phyloP scores from a whole-genome alignment of 2,888 invertebrate species.

The Abscondita cerata region DNA sequence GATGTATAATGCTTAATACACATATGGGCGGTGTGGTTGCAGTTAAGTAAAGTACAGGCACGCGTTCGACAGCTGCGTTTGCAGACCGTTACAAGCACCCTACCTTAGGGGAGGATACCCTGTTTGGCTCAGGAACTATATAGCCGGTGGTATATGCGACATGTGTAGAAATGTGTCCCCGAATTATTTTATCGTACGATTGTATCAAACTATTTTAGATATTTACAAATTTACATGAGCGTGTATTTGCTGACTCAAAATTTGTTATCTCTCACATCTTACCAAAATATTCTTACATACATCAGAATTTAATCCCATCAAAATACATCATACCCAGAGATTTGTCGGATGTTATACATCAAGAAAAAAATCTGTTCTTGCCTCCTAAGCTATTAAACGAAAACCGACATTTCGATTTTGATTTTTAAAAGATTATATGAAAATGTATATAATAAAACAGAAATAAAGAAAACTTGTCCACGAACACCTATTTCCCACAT shows the following conservation, averaged over 20 bases:
- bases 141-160: slow-evolving; percentile 34
- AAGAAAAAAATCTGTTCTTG: too few relatives aligned
- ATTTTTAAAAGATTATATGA: too few relatives aligned
- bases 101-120: slow-evolving; percentile 33
- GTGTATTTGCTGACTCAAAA: slow-evolving; percentile 4
- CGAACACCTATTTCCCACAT: too few relatives aligned
- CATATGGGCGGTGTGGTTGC: slow-evolving; percentile 39
- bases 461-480: too few relatives aligned
- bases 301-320: too few relatives aligned
- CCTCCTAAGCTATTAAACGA: too few relatives aligned
- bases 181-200: slow-evolving; percentile 24
- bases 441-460: too few relatives aligned
- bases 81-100: slow-evolving; percentile 50
- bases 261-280: not conserved
- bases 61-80: slow-evolving; percentile 50
- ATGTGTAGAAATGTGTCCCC: slow-evolving; percentile 34
- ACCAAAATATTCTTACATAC: too few relatives aligned
- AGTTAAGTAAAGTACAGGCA: slow-evolving; percentile 50
- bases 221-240: slow-evolving; percentile 2
- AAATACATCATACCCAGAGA: too few relatives aligned
- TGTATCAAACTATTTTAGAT: slow-evolving; percentile 10
- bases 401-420: too few relatives aligned
- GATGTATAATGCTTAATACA: slow-evolving; percentile 28
- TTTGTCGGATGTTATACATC: too few relatives aligned
- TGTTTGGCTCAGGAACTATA: slow-evolving; percentile 29